phyloP scores from a whole-genome alignment of 2,888 invertebrate genomes.

The Mycogona germanica region DNA sequence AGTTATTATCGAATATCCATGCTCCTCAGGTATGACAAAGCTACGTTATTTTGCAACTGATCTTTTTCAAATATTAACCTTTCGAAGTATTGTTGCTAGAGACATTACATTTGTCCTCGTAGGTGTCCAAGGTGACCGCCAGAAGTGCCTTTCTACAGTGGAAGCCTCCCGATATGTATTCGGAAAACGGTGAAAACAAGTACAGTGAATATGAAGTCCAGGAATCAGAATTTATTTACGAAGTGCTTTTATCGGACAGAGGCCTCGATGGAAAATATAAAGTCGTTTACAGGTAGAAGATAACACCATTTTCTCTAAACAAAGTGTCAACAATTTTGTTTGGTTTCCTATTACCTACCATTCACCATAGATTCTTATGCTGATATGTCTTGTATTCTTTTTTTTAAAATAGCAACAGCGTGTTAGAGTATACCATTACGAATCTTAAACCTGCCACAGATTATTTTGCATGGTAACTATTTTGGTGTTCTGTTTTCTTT shows the following conservation, averaged over 20 bases:
- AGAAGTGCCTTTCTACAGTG: slow-evolving; percentile 75
- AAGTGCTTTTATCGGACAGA: slow-evolving; percentile 59
- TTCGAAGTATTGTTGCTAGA: background rate
- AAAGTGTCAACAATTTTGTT: background rate
- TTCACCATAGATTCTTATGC: background rate
- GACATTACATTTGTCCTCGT: slow-evolving; percentile 23
- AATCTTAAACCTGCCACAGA: slow-evolving; percentile 79
- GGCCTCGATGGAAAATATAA: slow-evolving; percentile 70
- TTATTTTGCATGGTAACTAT: slow-evolving; percentile 55
- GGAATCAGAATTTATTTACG: slow-evolving; percentile 59
- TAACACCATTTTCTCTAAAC: background rate
- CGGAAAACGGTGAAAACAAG: slow-evolving; percentile 41
- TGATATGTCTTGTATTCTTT: background rate
- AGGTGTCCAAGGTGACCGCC: slow-evolving; percentile 72
- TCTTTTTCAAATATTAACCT: background rate
- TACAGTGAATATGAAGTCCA: slow-evolving; percentile 42
- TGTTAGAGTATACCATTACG: slow-evolving; percentile 34
- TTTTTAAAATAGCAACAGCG: slow-evolving; percentile 4
- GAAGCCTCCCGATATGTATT: slow-evolving; percentile 49
- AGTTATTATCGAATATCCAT: slow-evolving; percentile 21
- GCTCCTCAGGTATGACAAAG: slow-evolving; percentile 20
- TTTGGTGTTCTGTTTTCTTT: background rate
- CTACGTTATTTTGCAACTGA: background rate
- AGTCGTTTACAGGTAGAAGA: slow-evolving; percentile 60
- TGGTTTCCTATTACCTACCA: slow-evolving; percentile 45